These are phyloP conservation scores for Pteropus rufus DNA, from an alignment of 2,797 vertebrate genomes.

Conservation along the genomic window DNA sequence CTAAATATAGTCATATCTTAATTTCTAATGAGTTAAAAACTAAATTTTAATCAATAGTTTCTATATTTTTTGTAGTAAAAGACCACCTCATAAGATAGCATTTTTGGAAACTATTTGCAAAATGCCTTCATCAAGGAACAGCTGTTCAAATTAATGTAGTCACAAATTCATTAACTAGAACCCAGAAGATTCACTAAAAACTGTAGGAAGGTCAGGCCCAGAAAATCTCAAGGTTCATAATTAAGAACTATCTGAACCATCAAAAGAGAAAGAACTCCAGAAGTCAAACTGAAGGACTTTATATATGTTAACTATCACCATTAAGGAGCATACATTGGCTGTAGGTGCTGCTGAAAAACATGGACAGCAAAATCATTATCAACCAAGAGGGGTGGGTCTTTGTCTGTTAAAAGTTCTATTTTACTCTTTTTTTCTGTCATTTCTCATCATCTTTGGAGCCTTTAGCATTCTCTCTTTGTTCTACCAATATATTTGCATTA, in stretches of 20 bases:
- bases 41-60: neutral
- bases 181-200: neutral
- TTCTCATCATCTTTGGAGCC: neutral
- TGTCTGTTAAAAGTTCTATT: neutral
- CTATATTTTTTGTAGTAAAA: neutral
- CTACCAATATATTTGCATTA: neutral
- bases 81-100: neutral
- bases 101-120: neutral
- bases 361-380: neutral
- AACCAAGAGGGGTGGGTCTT: neutral
- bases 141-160: neutral
- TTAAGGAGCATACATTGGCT: neutral
- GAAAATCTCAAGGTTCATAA: neutral
- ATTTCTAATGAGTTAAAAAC: neutral
- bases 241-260: neutral
- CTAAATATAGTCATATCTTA: constrained; percentile 17
- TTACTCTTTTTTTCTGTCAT: neutral
- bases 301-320: neutral
- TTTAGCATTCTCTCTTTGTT: neutral
- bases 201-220: neutral
- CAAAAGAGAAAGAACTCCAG: neutral
- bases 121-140: neutral
- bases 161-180: neutral
- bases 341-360: neutral
- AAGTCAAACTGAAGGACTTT: neutral